These are phyloP conservation scores for Keiferia lycopersicella DNA, from an alignment of 2,888 invertebrate genomes.

Conservation along the genomic window DNA sequence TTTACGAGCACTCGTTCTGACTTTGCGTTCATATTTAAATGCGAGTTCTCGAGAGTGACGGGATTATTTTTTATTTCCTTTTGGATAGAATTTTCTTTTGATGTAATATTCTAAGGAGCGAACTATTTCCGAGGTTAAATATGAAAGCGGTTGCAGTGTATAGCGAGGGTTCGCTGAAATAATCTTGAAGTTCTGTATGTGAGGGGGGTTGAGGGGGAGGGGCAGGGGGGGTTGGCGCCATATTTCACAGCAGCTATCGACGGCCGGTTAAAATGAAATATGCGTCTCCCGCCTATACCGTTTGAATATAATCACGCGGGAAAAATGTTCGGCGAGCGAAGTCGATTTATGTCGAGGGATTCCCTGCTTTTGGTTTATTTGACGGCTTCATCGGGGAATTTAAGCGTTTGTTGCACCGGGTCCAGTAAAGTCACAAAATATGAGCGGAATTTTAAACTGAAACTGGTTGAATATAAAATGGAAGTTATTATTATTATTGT, in stretches of 20 bases:
- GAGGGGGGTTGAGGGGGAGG: constrained; percentile 18
- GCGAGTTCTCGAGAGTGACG: constrained; percentile 20
- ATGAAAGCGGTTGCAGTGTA: constrained; percentile 5
- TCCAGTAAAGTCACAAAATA: neutral
- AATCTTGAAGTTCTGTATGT: constrained; percentile 31
- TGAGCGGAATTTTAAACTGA: constrained; percentile 2
- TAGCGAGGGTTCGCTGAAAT: constrained; percentile 34
- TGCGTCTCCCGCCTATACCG: constrained; percentile 52
- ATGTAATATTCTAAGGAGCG: neutral
- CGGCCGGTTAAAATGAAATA: constrained; percentile 66
- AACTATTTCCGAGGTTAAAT: neutral
- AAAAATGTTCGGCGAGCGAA: constrained; percentile 41
- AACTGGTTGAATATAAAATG: constrained; percentile 3
- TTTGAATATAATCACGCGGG: constrained; percentile 52
- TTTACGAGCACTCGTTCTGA: constrained; percentile 26
- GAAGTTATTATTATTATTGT: neutral
- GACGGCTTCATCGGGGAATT: constrained; percentile 9
- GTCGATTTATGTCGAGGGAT: constrained; percentile 39
- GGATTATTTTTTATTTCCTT: constrained; percentile 15
- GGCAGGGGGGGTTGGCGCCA: constrained; percentile 39
- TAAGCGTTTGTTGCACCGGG: neutral
- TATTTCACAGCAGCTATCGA: constrained; percentile 66
- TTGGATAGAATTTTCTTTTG: neutral
- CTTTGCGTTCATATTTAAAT: constrained; percentile 25
- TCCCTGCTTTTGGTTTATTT: constrained; percentile 18